These are phyloP conservation scores for Prunella strophiata DNA, from an alignment of 2,797 vertebrate genomes.

Conservation along the genomic window DNA sequence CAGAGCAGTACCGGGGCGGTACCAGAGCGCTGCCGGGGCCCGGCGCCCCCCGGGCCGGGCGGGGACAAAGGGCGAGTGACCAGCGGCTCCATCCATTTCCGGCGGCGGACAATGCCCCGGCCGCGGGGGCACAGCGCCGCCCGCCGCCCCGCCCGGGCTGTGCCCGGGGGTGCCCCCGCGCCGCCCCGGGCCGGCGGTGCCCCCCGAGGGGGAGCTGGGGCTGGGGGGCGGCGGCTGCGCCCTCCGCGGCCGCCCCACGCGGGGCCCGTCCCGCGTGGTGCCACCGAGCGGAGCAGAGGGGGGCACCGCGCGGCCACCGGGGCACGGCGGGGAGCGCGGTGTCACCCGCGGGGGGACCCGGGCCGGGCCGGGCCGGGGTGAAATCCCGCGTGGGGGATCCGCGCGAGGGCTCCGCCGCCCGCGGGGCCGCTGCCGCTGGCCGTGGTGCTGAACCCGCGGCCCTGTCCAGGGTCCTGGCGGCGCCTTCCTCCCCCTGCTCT, in stretches of 20 bases:
- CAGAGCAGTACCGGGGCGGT: too few species aligned
- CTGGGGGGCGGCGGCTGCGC: rapidly evolving
- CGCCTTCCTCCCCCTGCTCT: background rate
- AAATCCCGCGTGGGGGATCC: conserved; percentile 2
- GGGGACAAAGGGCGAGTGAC: conserved; percentile 77
- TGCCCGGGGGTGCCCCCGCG: background rate
- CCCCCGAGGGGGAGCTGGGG: background rate
- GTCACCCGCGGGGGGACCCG: background rate
- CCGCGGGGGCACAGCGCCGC: conserved; percentile 44
- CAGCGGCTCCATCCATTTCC: conserved; percentile 80
- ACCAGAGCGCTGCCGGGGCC: too few species aligned
- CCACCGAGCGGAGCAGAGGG: rapidly evolving
- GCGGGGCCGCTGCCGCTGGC: background rate
- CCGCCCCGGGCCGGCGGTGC: background rate
- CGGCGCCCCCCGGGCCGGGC: background rate
- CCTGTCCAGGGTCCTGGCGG: conserved; percentile 69
- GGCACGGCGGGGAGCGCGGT: rapidly evolving
- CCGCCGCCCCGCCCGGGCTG: conserved; percentile 1
- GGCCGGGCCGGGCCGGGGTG: background rate
- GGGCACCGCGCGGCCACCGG: rapidly evolving
- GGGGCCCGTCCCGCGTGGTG: background rate
- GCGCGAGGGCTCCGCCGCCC: background rate
- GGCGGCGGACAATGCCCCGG: conserved; percentile 78
- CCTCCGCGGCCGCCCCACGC: background rate
- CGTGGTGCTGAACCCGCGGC: conserved; percentile 9